Percentiles rank a stretch among this genome's conserved stretches.
Conservation (phyloP, 2,888 invertebrate genomes). For the Deilephila porcellus region DNA sequence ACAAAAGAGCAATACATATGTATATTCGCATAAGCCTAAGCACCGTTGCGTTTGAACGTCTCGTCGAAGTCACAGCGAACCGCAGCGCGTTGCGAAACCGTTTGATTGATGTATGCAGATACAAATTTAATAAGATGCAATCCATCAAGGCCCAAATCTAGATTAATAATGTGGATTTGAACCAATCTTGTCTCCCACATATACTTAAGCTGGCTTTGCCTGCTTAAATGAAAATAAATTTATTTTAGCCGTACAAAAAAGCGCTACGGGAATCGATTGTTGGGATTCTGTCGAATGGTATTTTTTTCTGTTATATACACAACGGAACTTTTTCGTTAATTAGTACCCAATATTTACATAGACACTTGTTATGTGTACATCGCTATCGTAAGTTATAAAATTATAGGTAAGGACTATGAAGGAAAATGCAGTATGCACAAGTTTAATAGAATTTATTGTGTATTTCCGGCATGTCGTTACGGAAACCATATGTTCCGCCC, state of each 20-base stretch:
- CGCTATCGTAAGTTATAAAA: no score
- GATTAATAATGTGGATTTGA: slow-evolving; percentile 7
- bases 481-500: slow-evolving; percentile 26
- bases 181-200: neutral
- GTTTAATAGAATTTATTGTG: neutral
- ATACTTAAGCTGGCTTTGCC: neutral
- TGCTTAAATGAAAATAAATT: neutral
- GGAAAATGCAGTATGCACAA: neutral
- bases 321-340: no score
- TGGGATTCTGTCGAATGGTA: no score
- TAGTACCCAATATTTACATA: no score
- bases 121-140: slow-evolving; percentile 24
- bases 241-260: neutral
- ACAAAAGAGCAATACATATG: no score
- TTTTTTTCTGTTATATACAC: no score
- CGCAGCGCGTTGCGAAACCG: slow-evolving; percentile 15
- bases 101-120: slow-evolving; percentile 23
- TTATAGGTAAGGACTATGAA: neutral
- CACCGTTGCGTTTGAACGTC: neutral
- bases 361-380: no score
- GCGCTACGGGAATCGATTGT: no score
- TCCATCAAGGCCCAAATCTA: slow-evolving; percentile 9
- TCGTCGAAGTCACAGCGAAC: neutral
- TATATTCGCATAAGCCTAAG: neutral
- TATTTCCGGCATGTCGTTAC: slow-evolving; percentile 26